Conservation (phyloP, 2,888 invertebrate species). For the Nomada lathburiana region DNA sequence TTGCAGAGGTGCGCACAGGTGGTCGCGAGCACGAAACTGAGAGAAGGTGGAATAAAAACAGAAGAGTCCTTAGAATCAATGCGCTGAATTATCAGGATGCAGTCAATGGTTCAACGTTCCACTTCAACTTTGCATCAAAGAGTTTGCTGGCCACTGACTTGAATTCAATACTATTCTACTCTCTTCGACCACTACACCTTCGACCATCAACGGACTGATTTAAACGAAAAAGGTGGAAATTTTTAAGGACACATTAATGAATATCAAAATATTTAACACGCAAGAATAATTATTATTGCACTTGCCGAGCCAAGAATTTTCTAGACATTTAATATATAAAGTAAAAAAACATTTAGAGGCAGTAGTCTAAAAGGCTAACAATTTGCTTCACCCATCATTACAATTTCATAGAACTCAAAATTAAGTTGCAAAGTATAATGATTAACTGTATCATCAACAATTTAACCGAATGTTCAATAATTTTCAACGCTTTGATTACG, state of each 20-base stretch:
- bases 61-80: conserved; percentile 56
- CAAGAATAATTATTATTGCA: too few relatives aligned
- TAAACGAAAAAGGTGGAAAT: not conserved
- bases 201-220: not conserved
- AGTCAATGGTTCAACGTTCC: conserved; percentile 53
- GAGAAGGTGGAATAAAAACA: conserved; percentile 57
- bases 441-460: too few relatives aligned
- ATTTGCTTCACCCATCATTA: too few relatives aligned
- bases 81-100: conserved; percentile 62
- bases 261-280: not conserved
- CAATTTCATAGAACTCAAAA: too few relatives aligned
- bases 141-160: conserved; percentile 38
- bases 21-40: conserved; percentile 40
- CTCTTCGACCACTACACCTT: not conserved
- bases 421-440: too few relatives aligned
- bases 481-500: too few relatives aligned
- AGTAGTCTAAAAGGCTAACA: too few relatives aligned
- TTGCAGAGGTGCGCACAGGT: conserved; percentile 44
- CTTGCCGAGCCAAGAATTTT: too few relatives aligned
- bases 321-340: too few relatives aligned
- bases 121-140: conserved; percentile 31
- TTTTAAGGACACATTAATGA: not conserved
- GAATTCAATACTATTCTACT: conserved; percentile 43
- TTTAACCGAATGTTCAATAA: too few relatives aligned
- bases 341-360: too few relatives aligned